phyloP scores from a whole-genome alignment of 2,888 invertebrate genomes.

The Pseudolycoriella hygida region DNA sequence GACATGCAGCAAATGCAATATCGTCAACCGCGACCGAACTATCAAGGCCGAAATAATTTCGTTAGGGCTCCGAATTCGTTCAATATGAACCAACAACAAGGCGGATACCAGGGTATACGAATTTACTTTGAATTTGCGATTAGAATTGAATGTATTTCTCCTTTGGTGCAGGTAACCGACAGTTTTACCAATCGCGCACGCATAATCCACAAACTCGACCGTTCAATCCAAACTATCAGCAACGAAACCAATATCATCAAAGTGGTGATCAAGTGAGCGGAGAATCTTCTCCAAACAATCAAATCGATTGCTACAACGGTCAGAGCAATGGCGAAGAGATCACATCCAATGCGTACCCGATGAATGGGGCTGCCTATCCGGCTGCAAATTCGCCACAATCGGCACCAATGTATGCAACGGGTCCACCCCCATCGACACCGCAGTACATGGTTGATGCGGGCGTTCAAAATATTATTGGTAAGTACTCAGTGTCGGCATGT shows the following conservation, averaged over 20 bases:
- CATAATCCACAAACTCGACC: background rate
- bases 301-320: background rate
- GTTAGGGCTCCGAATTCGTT: background rate
- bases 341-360: background rate
- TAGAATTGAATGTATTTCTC: background rate
- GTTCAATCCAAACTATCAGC: background rate
- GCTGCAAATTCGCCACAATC: conserved; percentile 2
- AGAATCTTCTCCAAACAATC: background rate
- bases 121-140: background rate
- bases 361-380: conserved; percentile 3
- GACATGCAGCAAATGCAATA: conserved; percentile 5
- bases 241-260: background rate
- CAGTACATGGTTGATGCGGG: conserved; percentile 10
- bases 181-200: background rate
- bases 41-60: conserved; percentile 1
- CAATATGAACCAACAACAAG: conserved; percentile 14
- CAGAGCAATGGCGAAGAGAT: background rate
- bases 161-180: background rate
- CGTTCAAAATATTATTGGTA: conserved; percentile 12
- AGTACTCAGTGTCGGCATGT: conserved; percentile 3
- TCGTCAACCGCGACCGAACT: conserved; percentile 3
- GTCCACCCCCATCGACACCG: background rate
- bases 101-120: conserved; percentile 9
- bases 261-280: background rate
- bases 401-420: background rate